Base-by-base conservation (phyloP, 2,888 invertebrate genomes). In the Tipula vernalis region DNA sequence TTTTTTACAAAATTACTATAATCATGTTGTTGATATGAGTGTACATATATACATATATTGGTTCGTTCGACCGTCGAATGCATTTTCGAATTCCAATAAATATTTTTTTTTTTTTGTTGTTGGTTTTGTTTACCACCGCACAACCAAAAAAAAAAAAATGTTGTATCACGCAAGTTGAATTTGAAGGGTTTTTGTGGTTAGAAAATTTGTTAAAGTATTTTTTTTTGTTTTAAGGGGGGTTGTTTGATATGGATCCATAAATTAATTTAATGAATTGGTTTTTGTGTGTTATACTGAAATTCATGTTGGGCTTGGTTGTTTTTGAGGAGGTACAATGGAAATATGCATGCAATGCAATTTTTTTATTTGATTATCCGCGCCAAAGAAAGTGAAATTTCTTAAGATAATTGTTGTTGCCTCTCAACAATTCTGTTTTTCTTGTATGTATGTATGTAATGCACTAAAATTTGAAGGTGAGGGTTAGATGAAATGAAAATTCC, bases 1-100 rank as follows among this genome's bases (percentile, higher is more conserved):
- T 71, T 71, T 71, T 28, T 71, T 71, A 71, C 71, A 28, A 71
- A 71, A 71, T 71, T 71, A 71, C 71, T 71, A 28, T 71, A 71
- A 71, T 71, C 71, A 71, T 71, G 71, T 10, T 71, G 57, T 51
- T 51, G 28, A 28, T 28, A 28, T 51, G n/a, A 13, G 47, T 57
- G 2, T 57, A n/a, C n/a, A n/a, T n/a, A n/a, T n/a, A n/a, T n/a
- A n/a, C n/a, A 2, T 28, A 18, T 57, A 57, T 18, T 15, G 18
- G 12, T 15, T 18, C 18, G 18, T 57, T 57, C 57, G 57, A 57
- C 18, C 18, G 12, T 71, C 71, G 71, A 71, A 71, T 71, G 71
- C 71, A 71, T 71, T 71, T 71, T 71, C 71, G 71, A 71, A 71
- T 71, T 71, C 71, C 71, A 71, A 71, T 71, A 71, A 71, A 71